These are phyloP conservation scores for Pedicia rivosa DNA, from an alignment of 2,888 invertebrate species.

Conservation along the genomic window DNA sequence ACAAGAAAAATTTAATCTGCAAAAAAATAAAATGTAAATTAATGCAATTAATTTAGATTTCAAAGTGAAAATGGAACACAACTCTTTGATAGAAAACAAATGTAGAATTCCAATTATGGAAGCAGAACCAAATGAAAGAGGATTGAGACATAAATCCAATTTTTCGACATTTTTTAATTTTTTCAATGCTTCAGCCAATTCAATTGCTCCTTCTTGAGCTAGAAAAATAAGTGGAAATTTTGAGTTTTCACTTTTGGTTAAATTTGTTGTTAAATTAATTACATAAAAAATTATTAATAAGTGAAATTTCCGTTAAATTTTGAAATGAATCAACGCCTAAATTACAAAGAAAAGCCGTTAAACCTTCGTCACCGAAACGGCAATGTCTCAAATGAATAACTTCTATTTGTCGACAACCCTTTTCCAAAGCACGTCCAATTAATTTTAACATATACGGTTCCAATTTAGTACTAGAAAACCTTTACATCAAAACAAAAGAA, in stretches of 20 bases:
- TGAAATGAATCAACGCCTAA: constrained; percentile 24
- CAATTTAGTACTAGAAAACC: constrained; percentile 26
- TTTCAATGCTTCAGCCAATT: constrained; percentile 20
- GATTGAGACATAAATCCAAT: constrained; percentile 24
- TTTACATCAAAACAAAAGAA: too few relatives aligned
- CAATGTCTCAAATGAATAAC: constrained; percentile 23
- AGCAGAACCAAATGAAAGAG: constrained; percentile 28
- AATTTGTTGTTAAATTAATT: constrained; percentile 9
- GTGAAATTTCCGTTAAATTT: constrained; percentile 20
- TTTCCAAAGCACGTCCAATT: constrained; percentile 24
- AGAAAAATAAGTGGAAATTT: neutral
- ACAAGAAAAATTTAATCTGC: constrained; percentile 20
- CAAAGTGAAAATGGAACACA: neutral
- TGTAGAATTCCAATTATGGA: constrained; percentile 21
- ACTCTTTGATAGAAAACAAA: constrained; percentile 19
- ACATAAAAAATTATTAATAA: constrained; percentile 28
- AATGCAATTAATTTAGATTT: neutral
- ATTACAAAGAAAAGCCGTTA: constrained; percentile 22
- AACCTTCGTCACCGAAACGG: constrained; percentile 24
- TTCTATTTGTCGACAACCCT: constrained; percentile 24
- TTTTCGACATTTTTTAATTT: constrained; percentile 18
- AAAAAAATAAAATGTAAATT: neutral
- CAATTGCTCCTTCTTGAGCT: constrained; percentile 26
- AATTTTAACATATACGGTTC: constrained; percentile 23
- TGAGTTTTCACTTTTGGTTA: neutral